Base-by-base conservation (phyloP, 2,888 invertebrate genomes). In the Carabus problematicus region DNA sequence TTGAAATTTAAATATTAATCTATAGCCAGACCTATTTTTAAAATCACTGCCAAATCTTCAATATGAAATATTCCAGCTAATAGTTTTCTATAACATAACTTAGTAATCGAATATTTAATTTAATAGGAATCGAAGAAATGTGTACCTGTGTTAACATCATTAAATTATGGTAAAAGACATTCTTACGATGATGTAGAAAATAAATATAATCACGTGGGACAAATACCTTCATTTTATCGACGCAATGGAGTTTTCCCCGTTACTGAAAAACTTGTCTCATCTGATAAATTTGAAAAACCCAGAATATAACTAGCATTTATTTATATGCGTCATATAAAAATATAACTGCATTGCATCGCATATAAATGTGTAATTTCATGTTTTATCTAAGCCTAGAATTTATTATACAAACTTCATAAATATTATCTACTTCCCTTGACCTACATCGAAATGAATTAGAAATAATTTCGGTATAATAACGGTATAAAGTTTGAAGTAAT, bases 51-150 rank as follows among this genome's bases (percentile, higher is more conserved):
- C n/a, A n/a, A n/a, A n/a, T n/a, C n/a, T n/a, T n/a, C n/a, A n/a
- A n/a, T n/a, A n/a, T n/a, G n/a, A n/a, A n/a, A n/a, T n/a, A n/a
- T n/a, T n/a, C n/a, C n/a, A n/a, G n/a, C n/a, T n/a, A n/a, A n/a
- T n/a, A n/a, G n/a, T n/a, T n/a, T n/a, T n/a, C n/a, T n/a, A n/a
- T n/a, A n/a, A n/a, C n/a, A n/a, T n/a, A n/a, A n/a, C n/a, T n/a
- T n/a, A 29, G 29, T 29, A 29, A 29, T 29, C 29, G 29, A 29
- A 29, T 29, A 29, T 45, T 12, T 11, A 18, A 16, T 68, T 70
- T 76, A 75, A 43, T 61, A 82, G 82, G 82, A 82, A 70, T 76
- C 76, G 72, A 64, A 75, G 18, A 82, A 82, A 71, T 72, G 79
- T 0, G 76, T 82, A n/a, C 81, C 82, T 9, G 79, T 77, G 12